Evolutionary conservation across 2,888 invertebrate species (phyloP), one percentile per base, ranked within the genome.

Genomic region (Netelia virgata): DNA sequence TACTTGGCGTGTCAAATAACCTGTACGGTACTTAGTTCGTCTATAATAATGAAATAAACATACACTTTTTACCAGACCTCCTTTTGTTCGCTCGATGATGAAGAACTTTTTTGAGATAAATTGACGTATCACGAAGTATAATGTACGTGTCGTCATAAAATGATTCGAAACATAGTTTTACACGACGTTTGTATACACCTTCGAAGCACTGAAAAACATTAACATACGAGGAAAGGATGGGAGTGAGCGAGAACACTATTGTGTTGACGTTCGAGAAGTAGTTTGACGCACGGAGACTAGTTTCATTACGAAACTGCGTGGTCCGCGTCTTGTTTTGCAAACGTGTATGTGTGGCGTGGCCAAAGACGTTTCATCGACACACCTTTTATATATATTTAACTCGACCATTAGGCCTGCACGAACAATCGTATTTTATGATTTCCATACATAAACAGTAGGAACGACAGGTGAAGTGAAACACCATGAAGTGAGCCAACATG

Each of bases 301-400:
- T 64, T 64, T 64, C 16, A 41, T 79, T 72, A 72, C 64, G 79
- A 79, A 79, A 79, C 55, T 20, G 50, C 79, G n/a, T 11, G 55
- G 18, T 57, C 72, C 72, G 11, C 64, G 72, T 68, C 43, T 20
- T 20, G 70, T 36, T 36, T 41, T 36, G n/a, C 50, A 55, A 20
- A 69, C 70, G 18, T 72, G 18, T 14, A 14, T 3, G 47, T 14
- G 14, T 47, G 14, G 3, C 47, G 14, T 10, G 47, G 10, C 14
- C 11, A 47, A 47, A 47, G 47, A 47, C 10, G 47, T 10, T 47
- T 14, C 3, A 47, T 10, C 11, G 47, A 47, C 11, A 47, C 2
- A 47, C 14, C 2, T 47, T 47, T 14, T 47, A 14, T 47, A 47
- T 14, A 14, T 47, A 47, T 14, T 14, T 10, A 47, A 14, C 47